phyloP scores from a whole-genome alignment of 1,140 invertebrate genomes.

The Wiebesia pumilae region DNA sequence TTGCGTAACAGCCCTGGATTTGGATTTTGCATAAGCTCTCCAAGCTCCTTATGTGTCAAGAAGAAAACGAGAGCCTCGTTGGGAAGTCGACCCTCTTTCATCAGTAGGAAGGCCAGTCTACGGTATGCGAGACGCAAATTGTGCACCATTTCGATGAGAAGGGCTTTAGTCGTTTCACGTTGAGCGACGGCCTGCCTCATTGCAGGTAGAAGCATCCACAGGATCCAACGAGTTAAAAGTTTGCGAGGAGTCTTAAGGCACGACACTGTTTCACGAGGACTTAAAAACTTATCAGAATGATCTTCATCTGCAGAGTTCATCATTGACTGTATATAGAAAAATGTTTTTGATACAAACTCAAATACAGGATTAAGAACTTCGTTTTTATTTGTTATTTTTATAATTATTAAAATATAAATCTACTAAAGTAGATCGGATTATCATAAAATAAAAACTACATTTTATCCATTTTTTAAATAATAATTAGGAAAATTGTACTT shows the following conservation, averaged over 20 bases:
- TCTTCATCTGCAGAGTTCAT: background rate
- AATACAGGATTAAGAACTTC: no score
- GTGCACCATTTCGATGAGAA: slow-evolving; percentile 77
- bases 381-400: no score
- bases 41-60: slow-evolving; percentile 81
- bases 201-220: slow-evolving; percentile 76
- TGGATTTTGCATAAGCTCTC: slow-evolving; percentile 74
- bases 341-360: no score
- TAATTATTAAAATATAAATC: no score
- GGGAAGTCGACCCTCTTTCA: slow-evolving; percentile 79
- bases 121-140: slow-evolving; percentile 79
- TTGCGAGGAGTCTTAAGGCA: slow-evolving; percentile 75
- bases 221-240: slow-evolving; percentile 56
- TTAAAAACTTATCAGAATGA: slow-evolving; percentile 26
- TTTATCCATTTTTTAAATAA: no score
- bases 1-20: slow-evolving; percentile 79
- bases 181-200: slow-evolving; percentile 78
- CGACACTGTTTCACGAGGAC: slow-evolving; percentile 58
- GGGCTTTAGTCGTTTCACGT: slow-evolving; percentile 82
- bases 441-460: no score
- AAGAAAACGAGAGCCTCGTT: slow-evolving; percentile 81
- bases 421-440: no score
- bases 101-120: slow-evolving; percentile 77
- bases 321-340: slow-evolving; percentile 19
- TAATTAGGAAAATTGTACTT: no score